phyloP scores from a whole-genome alignment of 2,797 vertebrate species.

The Ceyx erithaca region DNA sequence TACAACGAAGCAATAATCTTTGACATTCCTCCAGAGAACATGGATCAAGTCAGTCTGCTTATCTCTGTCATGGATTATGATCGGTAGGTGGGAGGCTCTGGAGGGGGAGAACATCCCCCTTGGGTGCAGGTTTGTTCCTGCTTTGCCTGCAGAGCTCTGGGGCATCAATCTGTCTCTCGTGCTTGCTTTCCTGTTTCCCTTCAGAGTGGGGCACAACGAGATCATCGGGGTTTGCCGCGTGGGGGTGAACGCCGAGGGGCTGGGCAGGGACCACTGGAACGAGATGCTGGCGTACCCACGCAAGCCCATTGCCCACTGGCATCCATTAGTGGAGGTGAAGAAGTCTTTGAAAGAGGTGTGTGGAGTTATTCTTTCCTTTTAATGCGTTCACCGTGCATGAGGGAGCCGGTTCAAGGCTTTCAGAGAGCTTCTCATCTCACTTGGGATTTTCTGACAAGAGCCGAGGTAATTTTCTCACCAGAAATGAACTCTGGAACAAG shows the following conservation, averaged over 20 bases:
- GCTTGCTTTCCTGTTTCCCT: background rate
- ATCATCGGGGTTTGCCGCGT: conserved; percentile 95
- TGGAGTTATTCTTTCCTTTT: conserved; percentile 4
- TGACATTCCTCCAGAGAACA: conserved; percentile 97
- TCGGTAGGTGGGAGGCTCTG: conserved; percentile 80
- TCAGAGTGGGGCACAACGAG: conserved; percentile 97
- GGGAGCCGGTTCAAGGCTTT: conserved; percentile 20
- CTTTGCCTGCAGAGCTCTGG: background rate
- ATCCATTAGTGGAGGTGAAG: conserved; percentile 94
- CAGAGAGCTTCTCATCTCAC: conserved; percentile 1
- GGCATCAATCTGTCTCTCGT: background rate
- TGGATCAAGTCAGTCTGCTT: conserved; percentile 98
- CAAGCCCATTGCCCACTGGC: conserved; percentile 99
- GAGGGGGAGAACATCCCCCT: background rate
- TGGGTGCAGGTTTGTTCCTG: background rate
- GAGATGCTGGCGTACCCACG: conserved; percentile 97
- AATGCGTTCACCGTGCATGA: background rate
- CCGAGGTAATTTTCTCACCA: conserved; percentile 22
- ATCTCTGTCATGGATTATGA: conserved; percentile 99
- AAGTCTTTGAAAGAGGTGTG: conserved; percentile 96
- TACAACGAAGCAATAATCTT: conserved; percentile 99
- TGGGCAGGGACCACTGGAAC: conserved; percentile 98
- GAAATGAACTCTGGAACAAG: conserved; percentile 1
- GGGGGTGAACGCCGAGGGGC: conserved; percentile 89
- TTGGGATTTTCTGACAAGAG: background rate